These are phyloP conservation scores for Thelaira solivaga DNA, from an alignment of 2,888 invertebrate species.

Conservation along the genomic window DNA sequence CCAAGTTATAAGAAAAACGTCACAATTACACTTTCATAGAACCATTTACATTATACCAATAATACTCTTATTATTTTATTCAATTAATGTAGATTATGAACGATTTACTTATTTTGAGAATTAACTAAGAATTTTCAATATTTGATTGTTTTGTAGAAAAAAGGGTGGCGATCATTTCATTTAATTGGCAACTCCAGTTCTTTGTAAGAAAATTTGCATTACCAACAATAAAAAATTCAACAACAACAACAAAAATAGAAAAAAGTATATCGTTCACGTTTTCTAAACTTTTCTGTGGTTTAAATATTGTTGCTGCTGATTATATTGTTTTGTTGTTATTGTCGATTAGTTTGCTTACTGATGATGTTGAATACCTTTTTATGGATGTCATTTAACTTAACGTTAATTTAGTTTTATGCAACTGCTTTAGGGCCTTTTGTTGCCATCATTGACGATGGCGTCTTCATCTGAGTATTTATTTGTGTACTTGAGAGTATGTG, in stretches of 20 bases:
- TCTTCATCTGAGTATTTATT: conserved; percentile 10
- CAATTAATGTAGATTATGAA: too few relatives aligned
- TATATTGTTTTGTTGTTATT: neutral
- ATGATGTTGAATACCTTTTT: conserved; percentile 38
- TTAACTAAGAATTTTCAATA: too few relatives aligned
- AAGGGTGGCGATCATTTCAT: too few relatives aligned
- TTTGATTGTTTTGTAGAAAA: too few relatives aligned
- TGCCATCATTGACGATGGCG: conserved; percentile 10
- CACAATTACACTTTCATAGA: too few relatives aligned
- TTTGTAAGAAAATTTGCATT: neutral
- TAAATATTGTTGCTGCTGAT: conserved; percentile 7
- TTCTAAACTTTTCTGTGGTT: conserved; percentile 40
- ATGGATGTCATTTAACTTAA: conserved; percentile 55
- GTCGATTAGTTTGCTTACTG: conserved; percentile 3
- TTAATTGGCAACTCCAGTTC: conserved; percentile 2
- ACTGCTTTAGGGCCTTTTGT: conserved; percentile 58
- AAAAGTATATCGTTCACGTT: conserved; percentile 35
- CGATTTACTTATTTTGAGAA: too few relatives aligned
- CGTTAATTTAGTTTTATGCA: conserved; percentile 60
- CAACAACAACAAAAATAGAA: too few relatives aligned
- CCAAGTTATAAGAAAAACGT: too few relatives aligned
- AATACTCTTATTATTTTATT: too few relatives aligned
- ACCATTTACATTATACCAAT: too few relatives aligned
- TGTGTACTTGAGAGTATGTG: neutral
- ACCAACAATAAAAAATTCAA: neutral